A percentile compares a stretch with the other conserved stretches of the same genome.
Evolutionary conservation across 2,888 invertebrate genomes (phyloP).

Genomic region (Heliconius ismenius): DNA sequence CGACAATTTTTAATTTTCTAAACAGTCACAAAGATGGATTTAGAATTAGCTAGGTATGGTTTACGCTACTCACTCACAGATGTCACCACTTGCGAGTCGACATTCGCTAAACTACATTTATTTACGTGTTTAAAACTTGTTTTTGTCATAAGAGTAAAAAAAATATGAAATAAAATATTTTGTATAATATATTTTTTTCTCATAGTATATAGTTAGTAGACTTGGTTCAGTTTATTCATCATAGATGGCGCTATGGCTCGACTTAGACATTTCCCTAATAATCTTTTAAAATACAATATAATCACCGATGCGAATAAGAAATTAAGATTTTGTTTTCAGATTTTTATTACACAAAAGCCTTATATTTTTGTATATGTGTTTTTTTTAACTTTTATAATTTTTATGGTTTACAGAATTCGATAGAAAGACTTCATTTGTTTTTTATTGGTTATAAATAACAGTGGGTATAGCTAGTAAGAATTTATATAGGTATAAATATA

Average conservation of each 20-base stretch:
- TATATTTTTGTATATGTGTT: not conserved
- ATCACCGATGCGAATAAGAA: not conserved
- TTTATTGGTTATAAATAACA: too few species aligned
- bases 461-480: too few species aligned
- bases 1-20: not conserved
- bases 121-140: not conserved
- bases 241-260: conserved; percentile 46
- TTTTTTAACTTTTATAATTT: too few species aligned
- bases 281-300: not conserved
- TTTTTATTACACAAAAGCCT: not conserved
- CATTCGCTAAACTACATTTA: not conserved
- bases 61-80: conserved; percentile 50
- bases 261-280: not conserved
- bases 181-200: not conserved
- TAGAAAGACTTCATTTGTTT: too few species aligned
- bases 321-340: not conserved
- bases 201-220: not conserved
- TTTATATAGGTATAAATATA: too few species aligned
- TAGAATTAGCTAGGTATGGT: not conserved
- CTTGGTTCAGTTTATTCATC: conserved; percentile 14
- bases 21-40: not conserved
- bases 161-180: not conserved
- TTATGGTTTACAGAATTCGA: too few species aligned
- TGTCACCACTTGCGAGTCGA: conserved; percentile 51
- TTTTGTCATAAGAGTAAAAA: not conserved